These are phyloP conservation scores for Periphyllus acericola DNA, from an alignment of 2,888 invertebrate genomes.

Conservation along the genomic window DNA sequence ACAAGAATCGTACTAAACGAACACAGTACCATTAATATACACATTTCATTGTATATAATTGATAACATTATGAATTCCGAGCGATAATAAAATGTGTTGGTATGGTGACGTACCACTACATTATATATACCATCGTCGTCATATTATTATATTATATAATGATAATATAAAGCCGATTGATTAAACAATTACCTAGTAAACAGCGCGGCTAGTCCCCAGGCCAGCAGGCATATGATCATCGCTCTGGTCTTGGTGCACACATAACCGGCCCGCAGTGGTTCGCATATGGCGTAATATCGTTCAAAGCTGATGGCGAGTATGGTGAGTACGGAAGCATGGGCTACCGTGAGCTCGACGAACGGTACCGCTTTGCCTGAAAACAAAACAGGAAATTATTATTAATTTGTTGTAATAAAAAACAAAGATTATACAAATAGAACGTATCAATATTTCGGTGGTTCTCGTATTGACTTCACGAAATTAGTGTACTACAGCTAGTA, in stretches of 20 bases:
- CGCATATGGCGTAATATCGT: conserved; percentile 86
- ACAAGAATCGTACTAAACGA: not conserved
- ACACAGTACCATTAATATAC: not conserved
- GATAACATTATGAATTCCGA: not conserved
- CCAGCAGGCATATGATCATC: conserved; percentile 81
- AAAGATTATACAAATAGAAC: too few species aligned
- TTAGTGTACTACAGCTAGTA: too few species aligned
- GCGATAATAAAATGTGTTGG: not conserved
- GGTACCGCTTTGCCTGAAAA: conserved; percentile 89
- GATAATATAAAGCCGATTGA: not conserved
- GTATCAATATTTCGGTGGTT: too few species aligned
- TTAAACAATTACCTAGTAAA: conserved; percentile 79
- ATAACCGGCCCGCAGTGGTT: conserved; percentile 88
- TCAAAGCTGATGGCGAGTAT: conserved; percentile 94
- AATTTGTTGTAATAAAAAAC: too few species aligned
- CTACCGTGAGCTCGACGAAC: conserved; percentile 90
- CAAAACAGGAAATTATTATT: not conserved
- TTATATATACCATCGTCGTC: not conserved
- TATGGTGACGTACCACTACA: too few species aligned
- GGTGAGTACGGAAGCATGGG: conserved; percentile 91
- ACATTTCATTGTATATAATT: not conserved
- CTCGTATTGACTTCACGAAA: too few species aligned
- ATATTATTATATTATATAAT: not conserved
- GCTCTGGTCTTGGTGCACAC: conserved; percentile 89
- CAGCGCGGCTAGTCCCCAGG: conserved; percentile 85